phyloP scores from a whole-genome alignment of 2,113 vertebrate species.

The Miniopterus natalensis region DNA sequence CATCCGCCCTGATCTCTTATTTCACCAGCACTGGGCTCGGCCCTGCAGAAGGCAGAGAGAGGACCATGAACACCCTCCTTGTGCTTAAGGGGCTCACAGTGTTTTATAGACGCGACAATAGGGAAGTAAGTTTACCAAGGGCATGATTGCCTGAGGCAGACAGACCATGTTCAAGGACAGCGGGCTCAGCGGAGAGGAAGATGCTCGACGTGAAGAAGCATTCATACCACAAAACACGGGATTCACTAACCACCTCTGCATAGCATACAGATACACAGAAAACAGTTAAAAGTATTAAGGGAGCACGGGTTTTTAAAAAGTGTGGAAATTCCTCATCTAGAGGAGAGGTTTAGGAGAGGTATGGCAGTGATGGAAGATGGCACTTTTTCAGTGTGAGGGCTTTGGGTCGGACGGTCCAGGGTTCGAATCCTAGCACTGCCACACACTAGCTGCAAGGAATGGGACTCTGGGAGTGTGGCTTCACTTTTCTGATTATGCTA shows the following conservation, averaged over 20 bases:
- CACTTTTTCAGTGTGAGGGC: neutral
- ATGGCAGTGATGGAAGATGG: neutral
- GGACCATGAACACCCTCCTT: neutral
- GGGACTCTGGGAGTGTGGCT: neutral
- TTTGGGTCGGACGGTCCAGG: neutral
- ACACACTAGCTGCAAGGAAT: neutral
- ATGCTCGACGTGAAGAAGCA: neutral
- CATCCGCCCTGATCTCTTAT: neutral
- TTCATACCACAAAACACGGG: neutral
- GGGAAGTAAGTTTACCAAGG: neutral
- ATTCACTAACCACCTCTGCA: neutral
- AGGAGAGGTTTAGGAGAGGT: neutral
- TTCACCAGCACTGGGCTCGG: neutral
- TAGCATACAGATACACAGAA: neutral
- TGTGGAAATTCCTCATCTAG: neutral
- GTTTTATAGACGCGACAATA: neutral
- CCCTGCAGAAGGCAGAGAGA: neutral
- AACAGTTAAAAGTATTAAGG: neutral
- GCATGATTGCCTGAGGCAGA: neutral
- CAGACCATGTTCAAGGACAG: neutral
- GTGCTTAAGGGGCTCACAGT: neutral
- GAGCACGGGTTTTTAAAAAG: neutral
- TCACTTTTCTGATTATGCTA: neutral
- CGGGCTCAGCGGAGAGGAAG: slow-evolving; percentile 25
- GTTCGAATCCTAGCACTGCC: neutral